Conservation (phyloP, 2,113 vertebrate genomes). For the Menidia beryllina region DNA sequence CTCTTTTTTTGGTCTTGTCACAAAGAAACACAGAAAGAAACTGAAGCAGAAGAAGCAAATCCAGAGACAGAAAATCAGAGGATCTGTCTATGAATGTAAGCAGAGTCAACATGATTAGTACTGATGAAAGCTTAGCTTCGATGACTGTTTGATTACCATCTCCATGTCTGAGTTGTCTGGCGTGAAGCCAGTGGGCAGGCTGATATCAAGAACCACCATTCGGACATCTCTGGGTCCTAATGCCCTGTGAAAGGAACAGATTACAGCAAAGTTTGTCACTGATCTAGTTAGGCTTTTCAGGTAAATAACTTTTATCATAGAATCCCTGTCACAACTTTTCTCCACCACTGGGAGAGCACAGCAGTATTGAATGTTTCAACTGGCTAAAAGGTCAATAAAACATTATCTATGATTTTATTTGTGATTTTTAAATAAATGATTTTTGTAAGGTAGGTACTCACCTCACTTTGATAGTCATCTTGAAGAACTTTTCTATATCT, state of each 20-base stretch:
- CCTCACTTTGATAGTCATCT: slow-evolving; percentile 77
- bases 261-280: not conserved
- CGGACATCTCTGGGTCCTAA: slow-evolving; percentile 72
- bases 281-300: not conserved
- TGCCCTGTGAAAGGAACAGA: slow-evolving; percentile 55
- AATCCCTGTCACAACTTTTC: not conserved
- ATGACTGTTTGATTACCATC: slow-evolving; percentile 65
- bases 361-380: no score
- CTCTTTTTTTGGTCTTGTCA: not conserved
- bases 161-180: slow-evolving; percentile 81
- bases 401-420: not conserved
- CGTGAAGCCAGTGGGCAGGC: slow-evolving; percentile 81
- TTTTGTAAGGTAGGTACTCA: slow-evolving; percentile 36
- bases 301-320: not conserved
- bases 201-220: slow-evolving; percentile 82
- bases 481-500: slow-evolving; percentile 74
- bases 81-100: no score
- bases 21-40: not conserved
- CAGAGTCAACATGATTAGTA: no score
- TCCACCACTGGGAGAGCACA: no score
- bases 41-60: no score
- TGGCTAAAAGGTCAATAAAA: not conserved
- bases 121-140: no score
- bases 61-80: no score
- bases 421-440: not conserved